Evolutionary conservation across 1,140 invertebrate genomes (phyloP).

Genomic region (Neodiprion lecontei): DNA sequence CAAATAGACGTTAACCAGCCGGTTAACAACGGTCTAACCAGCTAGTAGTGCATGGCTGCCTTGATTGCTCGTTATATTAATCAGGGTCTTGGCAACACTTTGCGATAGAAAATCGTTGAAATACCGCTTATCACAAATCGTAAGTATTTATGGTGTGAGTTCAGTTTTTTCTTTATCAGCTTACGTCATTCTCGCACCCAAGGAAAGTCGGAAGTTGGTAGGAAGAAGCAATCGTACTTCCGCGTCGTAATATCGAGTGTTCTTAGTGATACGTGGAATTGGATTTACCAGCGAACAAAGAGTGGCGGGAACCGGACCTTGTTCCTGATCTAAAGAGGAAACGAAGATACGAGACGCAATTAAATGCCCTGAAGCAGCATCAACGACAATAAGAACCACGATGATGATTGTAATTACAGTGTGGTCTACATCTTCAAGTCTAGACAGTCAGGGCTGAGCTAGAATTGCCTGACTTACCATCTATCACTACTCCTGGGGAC

Average conservation of each 20-base stretch:
- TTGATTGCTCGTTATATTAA: not conserved
- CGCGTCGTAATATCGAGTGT: too few relatives aligned
- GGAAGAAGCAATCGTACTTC: too few relatives aligned
- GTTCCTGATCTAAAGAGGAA: not conserved
- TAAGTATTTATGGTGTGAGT: too few relatives aligned
- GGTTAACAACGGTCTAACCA: too few relatives aligned
- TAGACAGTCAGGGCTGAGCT: not conserved
- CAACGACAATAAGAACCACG: not conserved
- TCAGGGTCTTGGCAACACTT: not conserved
- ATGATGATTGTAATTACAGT: not conserved
- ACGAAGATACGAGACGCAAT: not conserved
- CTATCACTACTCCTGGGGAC: slow-evolving; percentile 33
- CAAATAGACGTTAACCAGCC: not conserved
- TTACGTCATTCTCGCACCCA: too few relatives aligned
- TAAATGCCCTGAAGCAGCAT: not conserved
- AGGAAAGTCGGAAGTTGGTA: too few relatives aligned
- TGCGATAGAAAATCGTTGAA: not conserved
- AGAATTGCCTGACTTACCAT: not conserved
- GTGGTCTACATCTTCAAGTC: not conserved
- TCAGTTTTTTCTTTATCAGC: too few relatives aligned
- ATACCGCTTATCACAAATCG: too few relatives aligned
- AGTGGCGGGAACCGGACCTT: not conserved
- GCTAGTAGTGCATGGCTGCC: not conserved
- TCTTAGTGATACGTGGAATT: too few relatives aligned
- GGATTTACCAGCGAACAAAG: not conserved